Conservation (phyloP, 2,888 invertebrate genomes). For the Alcis repandata region DNA sequence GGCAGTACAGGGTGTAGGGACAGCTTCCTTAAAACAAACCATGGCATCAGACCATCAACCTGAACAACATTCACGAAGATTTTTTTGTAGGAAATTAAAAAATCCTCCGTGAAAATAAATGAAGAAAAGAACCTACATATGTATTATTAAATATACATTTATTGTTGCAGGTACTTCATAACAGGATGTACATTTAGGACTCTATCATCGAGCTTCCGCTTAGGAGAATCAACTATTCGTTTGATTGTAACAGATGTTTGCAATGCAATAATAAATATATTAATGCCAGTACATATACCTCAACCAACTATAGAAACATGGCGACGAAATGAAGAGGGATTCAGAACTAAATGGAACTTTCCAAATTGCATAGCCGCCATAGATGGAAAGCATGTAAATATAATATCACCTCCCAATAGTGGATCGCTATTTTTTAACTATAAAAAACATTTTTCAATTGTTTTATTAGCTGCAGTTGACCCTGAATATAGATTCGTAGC, state of each 20-base stretch:
- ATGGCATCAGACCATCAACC: too few relatives aligned
- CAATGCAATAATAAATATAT: slow-evolving; percentile 48
- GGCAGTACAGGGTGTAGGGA: too few relatives aligned
- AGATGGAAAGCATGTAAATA: slow-evolving; percentile 42
- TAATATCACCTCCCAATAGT: slow-evolving; percentile 34
- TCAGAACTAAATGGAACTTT: slow-evolving; percentile 40
- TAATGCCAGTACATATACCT: slow-evolving; percentile 43
- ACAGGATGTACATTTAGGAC: slow-evolving; percentile 46
- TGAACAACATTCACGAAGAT: too few relatives aligned
- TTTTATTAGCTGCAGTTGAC: slow-evolving; percentile 8
- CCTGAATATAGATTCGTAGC: slow-evolving; percentile 1
- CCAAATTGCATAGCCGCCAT: slow-evolving; percentile 41
- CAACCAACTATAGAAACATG: slow-evolving; percentile 15
- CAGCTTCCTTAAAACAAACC: too few relatives aligned
- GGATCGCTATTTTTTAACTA: neutral
- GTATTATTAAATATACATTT: slow-evolving; percentile 1
- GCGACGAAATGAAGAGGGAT: slow-evolving; percentile 37
- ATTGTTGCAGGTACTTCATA: slow-evolving; percentile 43
- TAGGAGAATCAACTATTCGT: slow-evolving; percentile 46
- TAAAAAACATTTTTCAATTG: slow-evolving; percentile 3
- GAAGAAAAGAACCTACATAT: too few relatives aligned
- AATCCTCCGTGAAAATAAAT: too few relatives aligned
- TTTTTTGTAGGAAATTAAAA: too few relatives aligned
- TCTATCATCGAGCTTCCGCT: slow-evolving; percentile 46
- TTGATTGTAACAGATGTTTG: slow-evolving; percentile 46